Evolutionary conservation across 53 echinoderm and acorn worm genomes (phyloP).

Genomic region (Crossaster papposus): DNA sequence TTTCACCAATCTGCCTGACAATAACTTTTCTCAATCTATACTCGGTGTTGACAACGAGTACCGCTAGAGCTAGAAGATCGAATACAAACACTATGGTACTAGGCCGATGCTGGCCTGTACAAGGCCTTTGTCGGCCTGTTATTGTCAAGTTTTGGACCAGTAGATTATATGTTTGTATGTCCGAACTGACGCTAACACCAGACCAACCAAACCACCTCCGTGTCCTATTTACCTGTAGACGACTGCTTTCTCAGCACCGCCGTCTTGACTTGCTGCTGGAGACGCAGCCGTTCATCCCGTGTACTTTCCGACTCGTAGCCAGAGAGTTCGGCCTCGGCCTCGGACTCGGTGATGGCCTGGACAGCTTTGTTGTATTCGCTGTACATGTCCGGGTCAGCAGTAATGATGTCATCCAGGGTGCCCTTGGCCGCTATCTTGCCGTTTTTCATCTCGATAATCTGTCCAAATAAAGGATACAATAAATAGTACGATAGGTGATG

Average conservation of each 20-base stretch:
- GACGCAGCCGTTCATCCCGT: slow-evolving; percentile 25
- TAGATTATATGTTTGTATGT: no score
- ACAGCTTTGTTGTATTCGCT: slow-evolving; percentile 67
- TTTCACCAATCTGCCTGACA: no score
- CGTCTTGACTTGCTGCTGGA: slow-evolving; percentile 40
- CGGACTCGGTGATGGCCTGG: slow-evolving; percentile 60
- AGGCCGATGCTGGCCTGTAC: no score
- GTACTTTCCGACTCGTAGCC: slow-evolving; percentile 65
- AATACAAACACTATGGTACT: no score
- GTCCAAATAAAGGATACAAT: not conserved
- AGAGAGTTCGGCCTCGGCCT: slow-evolving; percentile 49
- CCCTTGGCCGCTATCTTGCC: slow-evolving; percentile 66
- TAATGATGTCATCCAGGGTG: slow-evolving; percentile 68
- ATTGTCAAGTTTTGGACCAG: no score
- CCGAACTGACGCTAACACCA: no score
- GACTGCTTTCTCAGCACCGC: slow-evolving; percentile 10
- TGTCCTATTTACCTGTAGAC: slow-evolving; percentile 5
- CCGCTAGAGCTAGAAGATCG: no score
- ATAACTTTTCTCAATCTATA: no score
- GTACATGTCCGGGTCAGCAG: slow-evolving; percentile 67
- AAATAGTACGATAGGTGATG: no score
- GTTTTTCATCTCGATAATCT: slow-evolving; percentile 83
- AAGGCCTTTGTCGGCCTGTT: no score
- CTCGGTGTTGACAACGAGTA: no score
- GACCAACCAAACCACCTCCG: not conserved